Conservation (phyloP, 2,797 vertebrate genomes). For the Phoeniculus purpureus region DNA sequence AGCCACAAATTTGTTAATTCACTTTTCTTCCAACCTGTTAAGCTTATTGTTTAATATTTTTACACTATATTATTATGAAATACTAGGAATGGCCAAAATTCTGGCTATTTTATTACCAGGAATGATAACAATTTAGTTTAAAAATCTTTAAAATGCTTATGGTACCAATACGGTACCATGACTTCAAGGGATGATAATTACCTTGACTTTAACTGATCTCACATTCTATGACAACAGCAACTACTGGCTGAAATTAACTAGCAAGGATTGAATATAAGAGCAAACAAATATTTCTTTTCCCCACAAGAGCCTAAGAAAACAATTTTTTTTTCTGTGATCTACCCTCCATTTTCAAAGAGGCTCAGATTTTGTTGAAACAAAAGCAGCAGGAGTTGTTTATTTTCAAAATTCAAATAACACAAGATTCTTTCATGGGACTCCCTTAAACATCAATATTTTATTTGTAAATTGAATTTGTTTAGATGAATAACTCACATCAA, state of each 20-base stretch:
- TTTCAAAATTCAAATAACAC: not conserved
- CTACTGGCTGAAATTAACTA: not conserved
- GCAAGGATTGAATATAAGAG: not conserved
- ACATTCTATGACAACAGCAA: not conserved
- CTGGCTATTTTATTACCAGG: not conserved
- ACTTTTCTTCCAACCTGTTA: not conserved
- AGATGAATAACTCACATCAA: not conserved
- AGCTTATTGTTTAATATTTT: not conserved
- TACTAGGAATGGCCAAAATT: not conserved
- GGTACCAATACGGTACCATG: not conserved
- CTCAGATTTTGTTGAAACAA: not conserved
- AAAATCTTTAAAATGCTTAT: not conserved
- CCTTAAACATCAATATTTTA: slow-evolving; percentile 14
- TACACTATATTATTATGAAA: not conserved
- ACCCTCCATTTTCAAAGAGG: not conserved
- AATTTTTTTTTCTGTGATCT: not conserved
- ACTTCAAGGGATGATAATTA: not conserved
- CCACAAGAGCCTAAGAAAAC: not conserved
- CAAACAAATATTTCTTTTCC: not conserved
- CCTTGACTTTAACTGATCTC: not conserved
- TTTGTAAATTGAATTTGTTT: slow-evolving; percentile 9
- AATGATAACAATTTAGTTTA: not conserved
- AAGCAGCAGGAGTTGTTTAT: not conserved
- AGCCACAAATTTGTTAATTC: not conserved
- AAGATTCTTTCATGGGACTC: not conserved